Conservation (phyloP, 2,113 vertebrate species). For the Chloroceryle aenea region DNA sequence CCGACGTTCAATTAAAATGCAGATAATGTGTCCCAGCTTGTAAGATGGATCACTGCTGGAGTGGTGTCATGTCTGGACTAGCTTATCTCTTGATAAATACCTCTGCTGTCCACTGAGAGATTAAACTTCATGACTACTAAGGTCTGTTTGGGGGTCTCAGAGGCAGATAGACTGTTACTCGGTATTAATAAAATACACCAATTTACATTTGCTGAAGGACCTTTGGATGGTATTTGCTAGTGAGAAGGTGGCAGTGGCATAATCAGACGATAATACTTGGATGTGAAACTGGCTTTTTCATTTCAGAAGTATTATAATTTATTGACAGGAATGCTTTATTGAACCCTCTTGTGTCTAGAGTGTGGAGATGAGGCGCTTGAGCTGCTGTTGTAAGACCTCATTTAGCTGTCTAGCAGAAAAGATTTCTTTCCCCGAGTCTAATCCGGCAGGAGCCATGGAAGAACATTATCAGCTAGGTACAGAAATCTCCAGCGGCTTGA, state of each 20-base stretch:
- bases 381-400: conserved; percentile 71
- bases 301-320: background rate
- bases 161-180: background rate
- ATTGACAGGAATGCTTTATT: conserved; percentile 20
- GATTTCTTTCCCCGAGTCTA: conserved; percentile 75
- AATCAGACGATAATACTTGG: background rate
- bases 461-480: conserved; percentile 73
- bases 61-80: conserved; percentile 35
- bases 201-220: conserved; percentile 4
- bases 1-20: conserved; percentile 57
- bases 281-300: background rate
- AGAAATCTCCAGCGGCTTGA: background rate
- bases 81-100: conserved; percentile 54
- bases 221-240: background rate
- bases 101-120: conserved; percentile 36
- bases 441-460: conserved; percentile 73
- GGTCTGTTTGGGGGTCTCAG: conserved; percentile 27
- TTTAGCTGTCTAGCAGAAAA: conserved; percentile 76
- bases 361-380: background rate
- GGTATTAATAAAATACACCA: conserved; percentile 13
- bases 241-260: background rate
- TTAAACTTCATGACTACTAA: conserved; percentile 31
- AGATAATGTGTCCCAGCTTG: conserved; percentile 33
- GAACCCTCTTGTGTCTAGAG: conserved; percentile 60
- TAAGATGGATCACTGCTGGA: conserved; percentile 53